Evolutionary conservation across 2,888 invertebrate species (phyloP).

Genomic region (Epinotia demarniana): DNA sequence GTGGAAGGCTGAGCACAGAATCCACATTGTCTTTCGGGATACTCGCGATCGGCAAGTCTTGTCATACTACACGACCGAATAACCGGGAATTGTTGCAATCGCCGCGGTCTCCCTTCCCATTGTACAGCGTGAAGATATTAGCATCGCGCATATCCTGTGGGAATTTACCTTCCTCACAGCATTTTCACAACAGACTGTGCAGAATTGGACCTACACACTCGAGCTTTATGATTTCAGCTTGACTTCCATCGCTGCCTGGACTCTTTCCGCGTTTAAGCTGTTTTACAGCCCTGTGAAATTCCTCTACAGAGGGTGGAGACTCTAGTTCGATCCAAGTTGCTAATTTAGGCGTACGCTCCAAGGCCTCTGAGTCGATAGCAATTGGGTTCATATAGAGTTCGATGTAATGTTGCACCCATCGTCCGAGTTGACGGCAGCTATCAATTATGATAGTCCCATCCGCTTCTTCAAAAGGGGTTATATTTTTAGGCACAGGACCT

Average conservation of each 20-base stretch:
- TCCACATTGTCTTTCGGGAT: constrained; percentile 1
- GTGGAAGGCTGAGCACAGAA: constrained; percentile 3
- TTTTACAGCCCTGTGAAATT: neutral
- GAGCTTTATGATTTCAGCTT: neutral
- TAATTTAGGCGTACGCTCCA: neutral
- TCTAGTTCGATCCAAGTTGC: neutral
- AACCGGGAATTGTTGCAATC: neutral
- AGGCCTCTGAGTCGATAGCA: neutral
- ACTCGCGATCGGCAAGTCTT: constrained; percentile 1
- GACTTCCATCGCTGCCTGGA: neutral
- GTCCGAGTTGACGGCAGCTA: neutral
- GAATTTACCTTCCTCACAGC: constrained; percentile 17
- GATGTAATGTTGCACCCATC: neutral
- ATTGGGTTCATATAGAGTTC: neutral
- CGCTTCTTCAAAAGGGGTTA: no score
- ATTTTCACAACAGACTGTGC: neutral
- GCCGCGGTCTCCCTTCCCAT: no score
- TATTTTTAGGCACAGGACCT: no score
- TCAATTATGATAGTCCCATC: neutral
- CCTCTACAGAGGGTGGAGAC: neutral
- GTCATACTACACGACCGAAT: neutral
- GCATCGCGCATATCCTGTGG: neutral
- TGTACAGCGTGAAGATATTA: no score
- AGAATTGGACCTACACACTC: neutral
- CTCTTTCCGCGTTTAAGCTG: neutral